Conservation (phyloP, 2,888 invertebrate genomes). For the Meghimatium bilineatum region DNA sequence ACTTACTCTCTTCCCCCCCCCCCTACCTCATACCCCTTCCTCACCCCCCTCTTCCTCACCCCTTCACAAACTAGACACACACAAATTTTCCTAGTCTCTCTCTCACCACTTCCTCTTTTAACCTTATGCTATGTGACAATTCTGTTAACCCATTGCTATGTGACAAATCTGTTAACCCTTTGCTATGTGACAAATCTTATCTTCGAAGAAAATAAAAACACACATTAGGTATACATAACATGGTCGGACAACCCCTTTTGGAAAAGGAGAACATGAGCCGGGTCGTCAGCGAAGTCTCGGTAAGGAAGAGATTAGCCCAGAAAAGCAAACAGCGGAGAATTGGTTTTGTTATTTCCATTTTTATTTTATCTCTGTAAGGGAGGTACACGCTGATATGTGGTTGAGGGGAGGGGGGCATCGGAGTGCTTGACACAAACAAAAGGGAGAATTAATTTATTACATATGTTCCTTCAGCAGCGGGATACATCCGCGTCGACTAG, state of each 20-base stretch:
- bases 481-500: background rate
- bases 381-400: background rate
- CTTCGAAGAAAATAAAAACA: background rate
- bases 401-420: background rate
- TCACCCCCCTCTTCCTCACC: background rate
- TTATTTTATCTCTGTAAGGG: too few species aligned
- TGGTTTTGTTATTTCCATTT: background rate
- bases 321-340: background rate
- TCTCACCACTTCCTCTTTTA: too few species aligned
- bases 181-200: background rate
- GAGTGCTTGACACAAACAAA: constrained; percentile 9
- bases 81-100: too few species aligned
- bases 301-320: background rate
- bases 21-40: background rate
- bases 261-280: background rate
- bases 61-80: too few species aligned
- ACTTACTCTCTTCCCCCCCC: background rate
- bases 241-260: background rate
- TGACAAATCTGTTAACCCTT: too few species aligned
- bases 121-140: too few species aligned
- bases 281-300: background rate
- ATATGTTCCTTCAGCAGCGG: background rate
- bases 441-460: constrained; percentile 13
- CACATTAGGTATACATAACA: background rate
- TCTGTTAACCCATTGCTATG: too few species aligned